Evolutionary conservation across 1,140 invertebrate species (phyloP), one percentile per base, ranked within the genome.

Genomic region (Belonocnema kinseyi): DNA sequence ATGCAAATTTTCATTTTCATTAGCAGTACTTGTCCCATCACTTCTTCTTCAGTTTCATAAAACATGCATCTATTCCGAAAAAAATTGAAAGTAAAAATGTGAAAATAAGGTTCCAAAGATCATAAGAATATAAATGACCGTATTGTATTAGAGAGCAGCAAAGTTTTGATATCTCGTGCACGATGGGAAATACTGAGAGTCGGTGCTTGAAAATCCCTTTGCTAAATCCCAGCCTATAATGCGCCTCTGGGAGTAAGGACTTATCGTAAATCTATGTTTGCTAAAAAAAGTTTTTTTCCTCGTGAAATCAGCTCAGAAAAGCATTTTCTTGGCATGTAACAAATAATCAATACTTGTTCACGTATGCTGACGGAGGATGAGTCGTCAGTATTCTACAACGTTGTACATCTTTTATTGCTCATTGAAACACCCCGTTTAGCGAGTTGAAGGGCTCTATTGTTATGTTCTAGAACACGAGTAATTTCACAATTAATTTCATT

Each of bases 221-320:
- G 61, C 61, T 66, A 66, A 66, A 66, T n/a, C 61, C 13, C 16
- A 33, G 61, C 61, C 40, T 66, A 61, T 61, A 61, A 61, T 33
- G 40, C 26, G 14, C 61, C 61, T 10, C 33, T 66, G 26, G 26
- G 26, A 40, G 61, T 66, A 66, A 66, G 61, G 40, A 66, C 14
- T 66, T 66, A 66, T 66, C 61, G 61, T 66, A 66, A 66, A 66
- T 66, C 61, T 66, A 21, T 66, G 21, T 66, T 66, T 46, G 46
- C 61, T 66, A 33, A 46, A 40, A 66, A 66, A 66, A 66, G 61
- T 66, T 66, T 66, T 21, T 66, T 66, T 33, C 61, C 61, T 66
- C 61, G 8, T 40, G 14, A 66, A 66, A 66, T 66, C 61, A 21
- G 61, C 33, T 66, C 26, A 66, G 33, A 66, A 66, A 66, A 66